These are phyloP conservation scores for Manis crassicaudata DNA, from an alignment of 2,797 vertebrate genomes.

Conservation along the genomic window DNA sequence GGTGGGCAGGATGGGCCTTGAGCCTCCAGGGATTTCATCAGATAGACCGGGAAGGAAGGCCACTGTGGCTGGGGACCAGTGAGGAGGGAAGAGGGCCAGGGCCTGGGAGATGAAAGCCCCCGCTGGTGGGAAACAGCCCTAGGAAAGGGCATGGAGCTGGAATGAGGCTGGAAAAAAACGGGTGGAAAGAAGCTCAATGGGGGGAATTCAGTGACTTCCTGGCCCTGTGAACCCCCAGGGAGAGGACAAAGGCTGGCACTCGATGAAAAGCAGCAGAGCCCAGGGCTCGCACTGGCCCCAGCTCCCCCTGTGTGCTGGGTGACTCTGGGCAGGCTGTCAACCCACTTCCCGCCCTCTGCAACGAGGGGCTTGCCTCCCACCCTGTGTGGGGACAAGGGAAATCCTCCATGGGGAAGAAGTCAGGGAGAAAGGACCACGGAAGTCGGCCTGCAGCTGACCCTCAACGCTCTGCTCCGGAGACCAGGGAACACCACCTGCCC, in stretches of 20 bases:
- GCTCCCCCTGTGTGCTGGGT: neutral
- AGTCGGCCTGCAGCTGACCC: neutral
- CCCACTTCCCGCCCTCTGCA: neutral
- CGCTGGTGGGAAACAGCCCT: conserved; percentile 71
- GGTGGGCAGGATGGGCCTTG: conserved; percentile 30
- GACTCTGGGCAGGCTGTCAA: neutral
- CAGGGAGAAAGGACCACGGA: neutral
- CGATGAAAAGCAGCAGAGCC: conserved; percentile 59
- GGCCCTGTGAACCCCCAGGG: conserved; percentile 35
- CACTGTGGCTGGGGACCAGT: neutral
- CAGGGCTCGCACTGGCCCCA: neutral
- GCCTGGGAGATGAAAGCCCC: conserved; percentile 63
- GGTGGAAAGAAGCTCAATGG: conserved; percentile 70
- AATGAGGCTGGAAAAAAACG: conserved; percentile 66
- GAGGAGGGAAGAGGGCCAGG: conserved; percentile 45
- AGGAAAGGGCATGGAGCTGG: conserved; percentile 61
- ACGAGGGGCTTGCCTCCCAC: neutral
- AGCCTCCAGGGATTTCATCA: conserved; percentile 18
- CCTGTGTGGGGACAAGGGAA: neutral
- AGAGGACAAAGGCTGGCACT: conserved; percentile 65
- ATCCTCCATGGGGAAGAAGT: neutral
- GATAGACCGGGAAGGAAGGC: conserved; percentile 22
- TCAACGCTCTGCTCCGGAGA: neutral
- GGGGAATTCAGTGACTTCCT: conserved; percentile 73
- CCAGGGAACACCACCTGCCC: neutral